A percentile compares a stretch with the other conserved stretches of the same genome.
phyloP scores from a whole-genome alignment of 2,797 vertebrate species.

The Pelochelys cantorii region DNA sequence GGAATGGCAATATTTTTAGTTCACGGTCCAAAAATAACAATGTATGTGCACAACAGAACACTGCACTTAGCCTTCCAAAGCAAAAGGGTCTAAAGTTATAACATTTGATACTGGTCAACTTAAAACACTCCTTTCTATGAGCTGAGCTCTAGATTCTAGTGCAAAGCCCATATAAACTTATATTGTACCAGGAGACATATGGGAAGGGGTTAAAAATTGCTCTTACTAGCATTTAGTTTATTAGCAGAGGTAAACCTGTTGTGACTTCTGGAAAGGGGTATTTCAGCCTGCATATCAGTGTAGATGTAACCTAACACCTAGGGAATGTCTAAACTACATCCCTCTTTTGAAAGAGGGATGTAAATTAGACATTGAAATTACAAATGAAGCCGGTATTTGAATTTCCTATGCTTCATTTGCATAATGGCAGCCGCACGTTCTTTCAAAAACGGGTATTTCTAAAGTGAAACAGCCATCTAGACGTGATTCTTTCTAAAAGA shows the following conservation, averaged over 20 bases:
- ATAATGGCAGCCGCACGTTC: too few relatives aligned
- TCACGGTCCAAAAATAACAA: not conserved
- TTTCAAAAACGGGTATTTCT: too few relatives aligned
- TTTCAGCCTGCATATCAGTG: not conserved
- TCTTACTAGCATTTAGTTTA: not conserved
- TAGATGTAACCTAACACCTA: too few relatives aligned
- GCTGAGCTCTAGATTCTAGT: too few relatives aligned
- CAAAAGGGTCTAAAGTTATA: rapidly evolving
- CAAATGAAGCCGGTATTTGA: too few relatives aligned
- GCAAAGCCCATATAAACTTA: not conserved
- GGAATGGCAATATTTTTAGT: not conserved
- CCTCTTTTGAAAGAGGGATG: too few relatives aligned
- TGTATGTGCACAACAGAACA: not conserved
- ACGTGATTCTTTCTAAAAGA: too few relatives aligned
- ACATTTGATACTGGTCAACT: not conserved
- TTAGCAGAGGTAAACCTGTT: not conserved
- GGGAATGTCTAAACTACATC: too few relatives aligned
- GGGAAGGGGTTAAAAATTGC: not conserved
- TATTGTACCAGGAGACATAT: not conserved
- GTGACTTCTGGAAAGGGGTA: not conserved
- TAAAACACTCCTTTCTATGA: not conserved
- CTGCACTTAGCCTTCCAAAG: not conserved
- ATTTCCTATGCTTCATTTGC: too few relatives aligned
- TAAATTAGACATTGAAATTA: too few relatives aligned
- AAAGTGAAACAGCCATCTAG: too few relatives aligned